A percentile compares a stretch with the other conserved stretches of the same genome.
phyloP scores from a whole-genome alignment of 2,797 vertebrate genomes.

The Pristis pectinata region DNA sequence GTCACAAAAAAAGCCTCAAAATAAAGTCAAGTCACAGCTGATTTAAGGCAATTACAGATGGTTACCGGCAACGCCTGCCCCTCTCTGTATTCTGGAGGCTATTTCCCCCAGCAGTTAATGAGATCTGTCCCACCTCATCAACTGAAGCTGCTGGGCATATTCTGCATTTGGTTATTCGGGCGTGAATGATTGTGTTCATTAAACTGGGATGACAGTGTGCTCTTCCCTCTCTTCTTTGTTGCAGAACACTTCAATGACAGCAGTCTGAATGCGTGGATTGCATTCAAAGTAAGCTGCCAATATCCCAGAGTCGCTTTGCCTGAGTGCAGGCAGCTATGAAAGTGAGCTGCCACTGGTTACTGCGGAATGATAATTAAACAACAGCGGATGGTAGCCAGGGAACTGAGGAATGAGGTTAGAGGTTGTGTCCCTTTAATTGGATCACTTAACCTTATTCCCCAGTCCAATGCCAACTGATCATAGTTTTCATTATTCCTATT shows the following conservation, averaged over 20 bases:
- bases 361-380: background rate
- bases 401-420: background rate
- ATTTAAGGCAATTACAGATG: constrained; percentile 22
- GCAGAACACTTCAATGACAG: background rate
- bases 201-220: background rate
- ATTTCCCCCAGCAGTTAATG: constrained; percentile 8
- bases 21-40: constrained; percentile 13
- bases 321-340: background rate
- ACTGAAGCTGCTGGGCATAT: background rate
- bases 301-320: background rate
- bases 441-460: background rate
- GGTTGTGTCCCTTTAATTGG: background rate
- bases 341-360: background rate
- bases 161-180: background rate
- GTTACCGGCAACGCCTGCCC: background rate
- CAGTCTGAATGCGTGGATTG: constrained; percentile 17
- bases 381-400: background rate
- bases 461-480: background rate
- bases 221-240: background rate
- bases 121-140: constrained; percentile 34
- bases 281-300: constrained; percentile 14
- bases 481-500: background rate
- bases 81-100: background rate
- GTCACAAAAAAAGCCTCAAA: background rate
- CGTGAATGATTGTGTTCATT: constrained; percentile 13